Percentiles rank a stretch among this genome's conserved stretches.
These are phyloP conservation scores for Malaclemys terrapin DNA, from an alignment of 2,113 vertebrate genomes.

Conservation along the genomic window DNA sequence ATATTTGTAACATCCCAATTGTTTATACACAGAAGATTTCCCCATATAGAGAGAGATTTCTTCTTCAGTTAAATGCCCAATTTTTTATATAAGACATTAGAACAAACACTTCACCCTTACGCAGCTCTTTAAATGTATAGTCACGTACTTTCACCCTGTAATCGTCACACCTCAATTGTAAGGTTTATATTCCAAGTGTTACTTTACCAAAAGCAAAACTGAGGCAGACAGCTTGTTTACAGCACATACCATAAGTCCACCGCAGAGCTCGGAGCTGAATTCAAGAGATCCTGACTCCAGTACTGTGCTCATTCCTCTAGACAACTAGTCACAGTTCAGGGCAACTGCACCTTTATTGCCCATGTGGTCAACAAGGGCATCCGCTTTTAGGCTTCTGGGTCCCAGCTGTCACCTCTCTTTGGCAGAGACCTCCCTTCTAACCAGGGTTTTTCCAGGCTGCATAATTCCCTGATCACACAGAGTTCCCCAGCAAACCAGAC, in stretches of 20 bases:
- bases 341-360: too few relatives aligned
- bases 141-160: background rate
- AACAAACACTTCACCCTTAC: background rate
- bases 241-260: background rate
- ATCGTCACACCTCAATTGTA: background rate
- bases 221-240: background rate
- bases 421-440: background rate
- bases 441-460: background rate
- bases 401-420: background rate
- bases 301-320: background rate
- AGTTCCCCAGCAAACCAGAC: background rate
- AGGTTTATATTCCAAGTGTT: background rate
- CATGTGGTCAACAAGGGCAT: background rate
- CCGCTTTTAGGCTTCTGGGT: background rate
- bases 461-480: background rate
- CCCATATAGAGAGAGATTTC: background rate
- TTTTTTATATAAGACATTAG: background rate
- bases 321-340: background rate
- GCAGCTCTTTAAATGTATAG: background rate
- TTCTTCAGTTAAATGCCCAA: background rate
- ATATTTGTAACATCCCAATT: background rate
- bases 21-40: background rate
- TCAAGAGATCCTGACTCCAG: background rate
- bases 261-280: background rate
- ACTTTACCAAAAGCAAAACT: background rate